Evolutionary conservation across 1,140 invertebrate genomes (phyloP).

Genomic region (Neodiprion lecontei): DNA sequence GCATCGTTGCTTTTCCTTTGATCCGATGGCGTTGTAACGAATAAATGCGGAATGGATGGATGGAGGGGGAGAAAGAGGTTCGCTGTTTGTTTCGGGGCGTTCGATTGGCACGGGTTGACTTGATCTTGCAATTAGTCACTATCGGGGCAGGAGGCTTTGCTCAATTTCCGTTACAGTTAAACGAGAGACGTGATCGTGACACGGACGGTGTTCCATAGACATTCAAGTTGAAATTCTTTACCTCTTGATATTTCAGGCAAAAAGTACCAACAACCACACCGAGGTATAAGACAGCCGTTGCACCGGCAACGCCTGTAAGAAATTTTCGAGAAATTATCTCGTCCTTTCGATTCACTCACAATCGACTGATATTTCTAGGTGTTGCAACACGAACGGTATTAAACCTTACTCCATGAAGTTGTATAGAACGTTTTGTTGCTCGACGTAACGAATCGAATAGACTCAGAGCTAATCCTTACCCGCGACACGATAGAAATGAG

Average conservation of each 20-base stretch:
- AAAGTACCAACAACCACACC: not conserved
- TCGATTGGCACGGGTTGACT: slow-evolving; percentile 6
- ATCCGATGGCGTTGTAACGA: not conserved
- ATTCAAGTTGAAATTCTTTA: slow-evolving; percentile 3
- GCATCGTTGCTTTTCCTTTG: not conserved
- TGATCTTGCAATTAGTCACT: slow-evolving; percentile 5
- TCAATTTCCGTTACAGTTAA: slow-evolving; percentile 6
- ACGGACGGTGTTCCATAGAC: not conserved
- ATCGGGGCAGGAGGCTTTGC: not conserved
- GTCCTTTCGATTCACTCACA: not conserved
- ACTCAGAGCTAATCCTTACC: not conserved
- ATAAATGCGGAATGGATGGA: not conserved
- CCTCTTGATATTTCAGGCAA: not conserved
- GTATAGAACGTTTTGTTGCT: not conserved
- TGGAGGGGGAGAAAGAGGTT: not conserved
- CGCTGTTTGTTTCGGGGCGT: not conserved
- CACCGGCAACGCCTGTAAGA: not conserved
- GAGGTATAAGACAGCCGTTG: not conserved
- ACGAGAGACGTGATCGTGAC: slow-evolving; percentile 8
- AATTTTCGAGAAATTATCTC: not conserved
- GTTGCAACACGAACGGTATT: slow-evolving; percentile 14
- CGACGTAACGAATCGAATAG: not conserved
- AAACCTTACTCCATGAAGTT: not conserved
- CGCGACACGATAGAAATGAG: not conserved
- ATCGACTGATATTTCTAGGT: not conserved